Evolutionary conservation across 1,140 invertebrate species (phyloP).

Genomic region (Cyclargus thomasi): DNA sequence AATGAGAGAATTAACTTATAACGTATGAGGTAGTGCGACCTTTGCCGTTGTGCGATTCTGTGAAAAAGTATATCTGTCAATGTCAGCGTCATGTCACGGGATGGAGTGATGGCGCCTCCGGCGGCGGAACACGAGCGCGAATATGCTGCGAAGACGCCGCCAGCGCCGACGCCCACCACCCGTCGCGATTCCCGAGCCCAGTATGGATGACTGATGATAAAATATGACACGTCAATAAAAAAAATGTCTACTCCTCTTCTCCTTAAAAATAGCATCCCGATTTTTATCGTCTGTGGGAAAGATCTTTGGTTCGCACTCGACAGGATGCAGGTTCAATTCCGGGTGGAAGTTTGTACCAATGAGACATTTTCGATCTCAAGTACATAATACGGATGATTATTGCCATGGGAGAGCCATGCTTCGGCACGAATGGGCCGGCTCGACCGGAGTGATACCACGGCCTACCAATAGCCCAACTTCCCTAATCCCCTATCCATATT

Average conservation of each 20-base stretch:
- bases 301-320: no score
- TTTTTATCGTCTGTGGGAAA: no score
- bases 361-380: no score
- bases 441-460: no score
- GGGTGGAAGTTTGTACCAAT: no score
- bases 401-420: no score
- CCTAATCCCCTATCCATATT: no score
- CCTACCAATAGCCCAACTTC: no score
- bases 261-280: no score
- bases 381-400: no score
- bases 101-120: slow-evolving; percentile 44
- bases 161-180: slow-evolving; percentile 81
- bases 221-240: not conserved
- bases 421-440: no score
- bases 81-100: slow-evolving; percentile 28
- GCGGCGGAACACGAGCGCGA: slow-evolving; percentile 85
- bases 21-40: slow-evolving; percentile 7
- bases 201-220: slow-evolving; percentile 46
- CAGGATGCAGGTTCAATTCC: no score
- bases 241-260: not conserved
- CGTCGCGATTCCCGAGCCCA: slow-evolving; percentile 60
- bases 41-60: slow-evolving; percentile 1
- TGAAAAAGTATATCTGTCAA: not conserved
- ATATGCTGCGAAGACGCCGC: slow-evolving; percentile 86
- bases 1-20: slow-evolving; percentile 12